Conservation (phyloP, 2,113 vertebrate genomes). For the Paedocypris sp. region DNA sequence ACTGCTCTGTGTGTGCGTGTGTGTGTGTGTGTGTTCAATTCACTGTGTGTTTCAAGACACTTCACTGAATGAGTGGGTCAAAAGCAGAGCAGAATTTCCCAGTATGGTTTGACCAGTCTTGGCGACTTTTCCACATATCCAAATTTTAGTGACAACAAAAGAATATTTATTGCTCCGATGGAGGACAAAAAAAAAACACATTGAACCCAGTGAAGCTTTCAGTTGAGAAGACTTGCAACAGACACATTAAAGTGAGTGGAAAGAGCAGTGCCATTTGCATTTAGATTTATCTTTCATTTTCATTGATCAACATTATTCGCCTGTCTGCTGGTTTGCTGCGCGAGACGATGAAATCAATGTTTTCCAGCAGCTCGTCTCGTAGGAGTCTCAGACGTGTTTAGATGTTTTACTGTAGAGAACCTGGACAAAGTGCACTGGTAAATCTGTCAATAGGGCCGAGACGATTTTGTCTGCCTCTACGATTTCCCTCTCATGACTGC, state of each 20-base stretch:
- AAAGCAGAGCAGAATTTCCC: too few species aligned
- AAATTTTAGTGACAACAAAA: not conserved
- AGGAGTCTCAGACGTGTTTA: not conserved
- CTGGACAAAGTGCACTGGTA: not conserved
- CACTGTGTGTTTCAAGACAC: too few species aligned
- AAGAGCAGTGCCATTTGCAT: constrained; percentile 51
- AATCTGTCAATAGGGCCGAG: constrained; percentile 15
- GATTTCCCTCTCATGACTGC: constrained; percentile 5
- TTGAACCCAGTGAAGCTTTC: not conserved
- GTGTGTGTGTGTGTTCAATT: too few species aligned
- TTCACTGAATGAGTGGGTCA: too few species aligned
- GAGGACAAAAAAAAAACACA: constrained; percentile 14
- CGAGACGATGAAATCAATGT: constrained; percentile 4
- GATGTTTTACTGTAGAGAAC: constrained; percentile 28
- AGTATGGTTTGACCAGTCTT: too few species aligned
- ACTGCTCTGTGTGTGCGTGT: too few species aligned
- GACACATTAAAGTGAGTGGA: constrained; percentile 43
- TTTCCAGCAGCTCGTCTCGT: not conserved
- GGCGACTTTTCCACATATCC: not conserved
- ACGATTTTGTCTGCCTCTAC: constrained; percentile 5
- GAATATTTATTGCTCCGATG: constrained; percentile 19
- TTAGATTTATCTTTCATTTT: constrained; percentile 57
- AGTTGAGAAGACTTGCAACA: constrained; percentile 36
- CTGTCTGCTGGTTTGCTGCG: not conserved
- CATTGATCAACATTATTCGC: constrained; percentile 50